Percentiles rank a stretch among this genome's conserved stretches.
These are phyloP conservation scores for Eupithecia inturbata DNA, from an alignment of 2,888 invertebrate species.

Conservation along the genomic window DNA sequence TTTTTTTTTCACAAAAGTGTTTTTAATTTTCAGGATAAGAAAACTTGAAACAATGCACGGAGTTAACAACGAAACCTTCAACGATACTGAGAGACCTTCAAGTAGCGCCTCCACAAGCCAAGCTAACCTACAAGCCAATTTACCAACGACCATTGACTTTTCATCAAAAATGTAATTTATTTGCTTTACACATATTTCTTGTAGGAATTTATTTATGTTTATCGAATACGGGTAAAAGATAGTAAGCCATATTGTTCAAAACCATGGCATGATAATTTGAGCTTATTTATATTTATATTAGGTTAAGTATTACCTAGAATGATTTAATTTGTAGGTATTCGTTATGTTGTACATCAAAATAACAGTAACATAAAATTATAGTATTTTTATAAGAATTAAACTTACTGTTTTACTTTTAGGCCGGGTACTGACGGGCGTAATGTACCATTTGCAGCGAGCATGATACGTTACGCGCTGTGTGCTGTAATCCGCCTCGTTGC, in stretches of 20 bases:
- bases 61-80: neutral
- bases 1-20: neutral
- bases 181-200: neutral
- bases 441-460: too few relatives aligned
- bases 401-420: neutral
- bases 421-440: too few relatives aligned
- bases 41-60: conserved; percentile 27
- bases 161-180: conserved; percentile 62
- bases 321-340: neutral
- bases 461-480: too few relatives aligned
- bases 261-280: neutral
- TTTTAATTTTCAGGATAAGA: conserved; percentile 33
- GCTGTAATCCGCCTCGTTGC: too few relatives aligned
- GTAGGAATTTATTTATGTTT: neutral
- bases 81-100: conserved; percentile 30
- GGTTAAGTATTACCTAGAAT: neutral
- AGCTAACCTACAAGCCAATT: conserved; percentile 56
- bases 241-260: neutral
- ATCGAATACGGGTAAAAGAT: neutral
- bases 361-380: neutral
- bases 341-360: neutral
- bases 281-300: too few relatives aligned
- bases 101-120: conserved; percentile 32
- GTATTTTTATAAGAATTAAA: neutral
- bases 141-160: conserved; percentile 56